phyloP scores from a whole-genome alignment of 1,140 invertebrate species.

The Dryas iulia region DNA sequence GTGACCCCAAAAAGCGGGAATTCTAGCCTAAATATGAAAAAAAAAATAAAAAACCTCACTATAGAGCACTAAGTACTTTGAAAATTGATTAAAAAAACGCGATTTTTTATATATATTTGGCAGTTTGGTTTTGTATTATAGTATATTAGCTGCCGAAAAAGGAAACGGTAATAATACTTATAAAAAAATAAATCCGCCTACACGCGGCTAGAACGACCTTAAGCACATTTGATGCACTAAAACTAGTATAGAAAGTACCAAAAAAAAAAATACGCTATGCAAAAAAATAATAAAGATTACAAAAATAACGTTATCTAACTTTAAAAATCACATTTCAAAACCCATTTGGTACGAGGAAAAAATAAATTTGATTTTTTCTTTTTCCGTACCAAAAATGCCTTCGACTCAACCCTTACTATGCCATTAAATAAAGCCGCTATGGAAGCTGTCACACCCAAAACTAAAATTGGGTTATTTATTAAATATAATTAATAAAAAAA shows the following conservation, averaged over 20 bases:
- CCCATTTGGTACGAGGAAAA: constrained; percentile 41
- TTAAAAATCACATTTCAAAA: constrained; percentile 55
- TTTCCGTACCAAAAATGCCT: constrained; percentile 9
- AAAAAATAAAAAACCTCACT: constrained; percentile 29
- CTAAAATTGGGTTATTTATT: background rate
- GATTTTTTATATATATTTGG: constrained; percentile 51
- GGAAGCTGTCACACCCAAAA: background rate
- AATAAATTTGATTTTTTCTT: background rate
- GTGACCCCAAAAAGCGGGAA: constrained; percentile 31
- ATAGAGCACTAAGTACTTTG: constrained; percentile 46
- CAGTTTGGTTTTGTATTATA: constrained; percentile 45
- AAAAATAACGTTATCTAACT: constrained; percentile 55
- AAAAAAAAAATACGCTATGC: constrained; percentile 64
- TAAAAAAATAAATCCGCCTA: constrained; percentile 42
- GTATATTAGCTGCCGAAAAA: constrained; percentile 43
- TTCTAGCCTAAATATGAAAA: constrained; percentile 29
- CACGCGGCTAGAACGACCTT: constrained; percentile 34
- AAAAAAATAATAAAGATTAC: constrained; percentile 48
- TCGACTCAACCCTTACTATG: constrained; percentile 7
- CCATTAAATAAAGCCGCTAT: constrained; percentile 5
- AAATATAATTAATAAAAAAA: background rate
- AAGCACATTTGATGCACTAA: constrained; percentile 57
- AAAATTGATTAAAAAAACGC: constrained; percentile 40
- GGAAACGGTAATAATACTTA: constrained; percentile 46
- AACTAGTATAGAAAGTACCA: constrained; percentile 49